A percentile compares a stretch with the other conserved stretches of the same genome.
These are phyloP conservation scores for Atrichornis clamosus DNA, from an alignment of 2,113 vertebrate genomes.

Conservation along the genomic window DNA sequence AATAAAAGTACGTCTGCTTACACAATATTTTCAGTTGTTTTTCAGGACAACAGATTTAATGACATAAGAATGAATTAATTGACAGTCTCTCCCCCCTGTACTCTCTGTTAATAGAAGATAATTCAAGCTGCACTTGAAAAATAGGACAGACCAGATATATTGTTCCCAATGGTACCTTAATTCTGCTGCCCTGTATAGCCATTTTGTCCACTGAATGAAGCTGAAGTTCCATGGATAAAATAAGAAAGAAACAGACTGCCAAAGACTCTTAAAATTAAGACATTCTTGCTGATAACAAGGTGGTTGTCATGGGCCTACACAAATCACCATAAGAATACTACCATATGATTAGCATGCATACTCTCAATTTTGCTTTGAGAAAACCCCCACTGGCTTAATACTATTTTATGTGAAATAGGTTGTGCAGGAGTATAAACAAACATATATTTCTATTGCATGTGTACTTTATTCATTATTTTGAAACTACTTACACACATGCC, in stretches of 20 bases:
- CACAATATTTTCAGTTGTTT: neutral
- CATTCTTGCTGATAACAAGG: neutral
- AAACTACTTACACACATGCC: neutral
- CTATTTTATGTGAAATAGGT: neutral
- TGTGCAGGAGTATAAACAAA: neutral
- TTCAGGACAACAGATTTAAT: neutral
- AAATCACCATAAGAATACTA: neutral
- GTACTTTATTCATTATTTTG: neutral
- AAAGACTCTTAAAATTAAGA: neutral
- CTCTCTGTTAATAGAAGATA: constrained; percentile 4
- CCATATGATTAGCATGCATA: neutral
- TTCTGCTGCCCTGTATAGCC: neutral
- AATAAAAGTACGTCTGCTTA: neutral
- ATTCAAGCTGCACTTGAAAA: constrained; percentile 10
- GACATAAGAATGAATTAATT: neutral
- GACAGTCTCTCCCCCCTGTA: neutral
- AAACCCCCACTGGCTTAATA: neutral
- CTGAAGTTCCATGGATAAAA: neutral
- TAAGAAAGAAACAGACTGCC: neutral
- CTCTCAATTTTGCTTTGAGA: neutral
- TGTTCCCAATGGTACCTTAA: neutral
- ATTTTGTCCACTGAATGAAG: neutral
- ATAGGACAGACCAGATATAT: neutral
- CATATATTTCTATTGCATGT: neutral
- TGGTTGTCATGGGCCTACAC: neutral